phyloP scores from a whole-genome alignment of 35 echinoderm and acorn worm genomes.

The Patiria miniata region DNA sequence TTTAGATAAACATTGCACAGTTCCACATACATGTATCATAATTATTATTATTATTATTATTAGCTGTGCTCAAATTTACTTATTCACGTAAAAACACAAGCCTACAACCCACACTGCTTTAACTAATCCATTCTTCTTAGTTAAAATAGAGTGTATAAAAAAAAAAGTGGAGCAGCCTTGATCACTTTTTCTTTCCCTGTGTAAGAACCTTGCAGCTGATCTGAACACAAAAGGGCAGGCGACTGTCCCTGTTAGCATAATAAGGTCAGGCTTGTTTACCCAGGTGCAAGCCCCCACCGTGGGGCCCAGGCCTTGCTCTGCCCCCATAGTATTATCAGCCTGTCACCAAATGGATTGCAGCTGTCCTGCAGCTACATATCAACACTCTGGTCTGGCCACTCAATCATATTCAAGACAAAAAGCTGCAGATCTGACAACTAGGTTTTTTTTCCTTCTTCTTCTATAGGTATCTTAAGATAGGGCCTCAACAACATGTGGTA shows the following conservation, averaged over 20 bases:
- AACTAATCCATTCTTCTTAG: no score
- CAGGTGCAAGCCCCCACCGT: neutral
- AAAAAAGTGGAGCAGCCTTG: no score
- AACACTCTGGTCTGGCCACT: slow-evolving; percentile 7
- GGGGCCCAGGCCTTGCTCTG: no score
- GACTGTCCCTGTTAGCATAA: neutral
- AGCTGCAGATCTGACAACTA: neutral
- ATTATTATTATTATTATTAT: no score
- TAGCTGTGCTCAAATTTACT: no score
- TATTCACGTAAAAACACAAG: no score
- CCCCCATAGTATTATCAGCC: neutral
- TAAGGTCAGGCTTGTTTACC: slow-evolving; percentile 16
- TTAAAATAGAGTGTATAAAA: no score
- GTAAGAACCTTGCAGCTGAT: neutral
- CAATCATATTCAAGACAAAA: slow-evolving; percentile 19
- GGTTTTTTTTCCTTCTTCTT: neutral
- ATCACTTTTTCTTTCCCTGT: neutral
- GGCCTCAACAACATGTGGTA: neutral
- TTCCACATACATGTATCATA: no score
- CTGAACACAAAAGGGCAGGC: neutral
- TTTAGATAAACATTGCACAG: no score
- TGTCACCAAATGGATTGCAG: neutral
- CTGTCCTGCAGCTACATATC: neutral
- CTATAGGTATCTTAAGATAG: neutral
- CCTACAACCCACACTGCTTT: no score